phyloP scores from a whole-genome alignment of 2,113 vertebrate genomes.

The Planiliza haematocheilus region DNA sequence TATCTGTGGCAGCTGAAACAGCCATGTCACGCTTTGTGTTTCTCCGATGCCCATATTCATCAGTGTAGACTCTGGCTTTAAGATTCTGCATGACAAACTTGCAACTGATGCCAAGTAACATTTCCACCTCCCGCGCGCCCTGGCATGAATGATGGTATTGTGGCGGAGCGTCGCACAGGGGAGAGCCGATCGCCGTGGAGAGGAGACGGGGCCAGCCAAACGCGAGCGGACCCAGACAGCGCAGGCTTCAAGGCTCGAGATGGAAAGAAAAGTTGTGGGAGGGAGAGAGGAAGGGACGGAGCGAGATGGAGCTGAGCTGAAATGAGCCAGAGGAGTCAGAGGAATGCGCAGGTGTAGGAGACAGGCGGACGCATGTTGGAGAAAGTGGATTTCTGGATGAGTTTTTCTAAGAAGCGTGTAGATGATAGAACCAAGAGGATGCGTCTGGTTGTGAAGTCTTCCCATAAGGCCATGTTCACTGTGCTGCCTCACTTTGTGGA shows the following conservation, averaged over 20 bases:
- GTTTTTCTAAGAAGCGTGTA: neutral
- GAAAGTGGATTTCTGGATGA: neutral
- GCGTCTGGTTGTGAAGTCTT: conserved; percentile 69
- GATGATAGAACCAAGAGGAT: conserved; percentile 46
- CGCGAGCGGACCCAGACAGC: conserved; percentile 9
- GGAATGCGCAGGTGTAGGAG: neutral
- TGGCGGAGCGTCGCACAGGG: conserved; percentile 35
- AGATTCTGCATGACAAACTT: conserved; percentile 55
- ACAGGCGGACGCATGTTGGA: neutral
- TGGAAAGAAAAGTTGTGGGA: conserved; percentile 15
- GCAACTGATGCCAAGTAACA: conserved; percentile 49
- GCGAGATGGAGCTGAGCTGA: neutral
- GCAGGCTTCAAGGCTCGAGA: neutral
- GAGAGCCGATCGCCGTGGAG: conserved; percentile 45
- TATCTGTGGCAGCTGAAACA: conserved; percentile 33
- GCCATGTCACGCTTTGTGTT: conserved; percentile 51
- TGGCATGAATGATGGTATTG: conserved; percentile 71
- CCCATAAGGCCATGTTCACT: conserved; percentile 57
- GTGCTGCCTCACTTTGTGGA: conserved; percentile 72
- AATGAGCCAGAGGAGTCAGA: neutral
- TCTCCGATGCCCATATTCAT: conserved; percentile 45
- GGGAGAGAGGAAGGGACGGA: conserved; percentile 5
- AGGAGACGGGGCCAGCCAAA: conserved; percentile 38
- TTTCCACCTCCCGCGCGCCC: conserved; percentile 41
- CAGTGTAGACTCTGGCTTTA: conserved; percentile 44